Base-by-base conservation (phyloP, 2,888 invertebrate genomes). In the Drosophila imparisetae region DNA sequence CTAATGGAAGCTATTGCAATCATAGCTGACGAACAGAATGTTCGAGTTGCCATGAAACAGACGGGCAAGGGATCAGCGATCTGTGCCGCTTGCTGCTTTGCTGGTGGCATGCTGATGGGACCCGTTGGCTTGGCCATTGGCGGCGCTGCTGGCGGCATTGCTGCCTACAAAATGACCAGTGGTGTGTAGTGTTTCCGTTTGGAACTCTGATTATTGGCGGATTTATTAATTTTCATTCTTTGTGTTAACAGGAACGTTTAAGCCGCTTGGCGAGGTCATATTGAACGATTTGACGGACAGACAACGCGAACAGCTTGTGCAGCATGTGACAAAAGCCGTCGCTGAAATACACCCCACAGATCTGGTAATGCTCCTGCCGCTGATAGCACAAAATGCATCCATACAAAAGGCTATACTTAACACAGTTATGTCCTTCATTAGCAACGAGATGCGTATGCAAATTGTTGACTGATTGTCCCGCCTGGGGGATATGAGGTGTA, bases 51-150 rank as follows among this genome's bases (percentile, higher is more conserved):
- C 7, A 72, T 92, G 0, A 92, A 91, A 66, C 89, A 92, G 58
- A 86, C 92, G 0, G 89, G 83, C 0, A 91, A 91, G 76, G 93
- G 93, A 29, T 91, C 92, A 2, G 62, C 89, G 0, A 74, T 93
- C 32, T 93, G 93, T 72, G 92, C 90, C 8, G 91, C 88, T 4
- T 89, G 90, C 27, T 91, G 90, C 49, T 91, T 93, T 75, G 81
- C 88, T 30, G 93, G 93, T 3, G 93, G 93, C 2, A n/a, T 93
- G 4, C 55, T 92, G 4, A 65, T 92, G 53, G 93, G 93, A 0
- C 93, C 93, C 29, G 78, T 90, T 3, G 93, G 93, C 0, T 38
- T 93, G 32, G 92, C 92, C 1, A 67, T 92, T 27, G 93, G 93
- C 50, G 92, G 93, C 1, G 85, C 91, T 1, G 87, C 91, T n/a